A percentile compares a stretch with the other conserved stretches of the same genome.
Conservation (phyloP, 2,888 invertebrate genomes). For the Chrysolina americana region DNA sequence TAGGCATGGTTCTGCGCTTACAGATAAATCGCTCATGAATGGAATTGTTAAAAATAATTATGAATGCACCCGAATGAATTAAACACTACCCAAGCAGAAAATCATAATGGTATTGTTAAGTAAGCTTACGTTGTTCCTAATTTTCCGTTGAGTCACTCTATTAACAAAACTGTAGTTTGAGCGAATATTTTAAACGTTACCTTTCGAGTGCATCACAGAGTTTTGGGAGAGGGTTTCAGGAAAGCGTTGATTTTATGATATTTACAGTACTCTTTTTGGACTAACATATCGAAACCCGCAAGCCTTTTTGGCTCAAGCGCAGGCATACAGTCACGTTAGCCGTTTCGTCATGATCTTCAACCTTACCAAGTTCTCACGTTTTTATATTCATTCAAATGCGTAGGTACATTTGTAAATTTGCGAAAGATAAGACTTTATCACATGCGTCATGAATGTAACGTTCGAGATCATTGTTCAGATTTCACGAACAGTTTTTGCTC, state of each 20-base stretch:
- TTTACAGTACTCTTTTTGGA: too few species aligned
- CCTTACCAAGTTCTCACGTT: background rate
- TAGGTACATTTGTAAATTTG: background rate
- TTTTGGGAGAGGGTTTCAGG: background rate
- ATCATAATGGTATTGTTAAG: constrained; percentile 43
- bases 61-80: constrained; percentile 41
- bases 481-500: background rate
- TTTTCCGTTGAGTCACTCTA: constrained; percentile 45
- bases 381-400: background rate
- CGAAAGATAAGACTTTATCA: constrained; percentile 8
- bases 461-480: background rate
- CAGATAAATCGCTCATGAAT: constrained; percentile 41
- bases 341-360: background rate
- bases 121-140: constrained; percentile 39
- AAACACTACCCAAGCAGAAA: constrained; percentile 41
- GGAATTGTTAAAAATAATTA: constrained; percentile 43
- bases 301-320: too few species aligned
- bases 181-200: constrained; percentile 22
- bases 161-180: constrained; percentile 39
- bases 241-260: too few species aligned
- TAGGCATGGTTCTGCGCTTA: constrained; percentile 22
- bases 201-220: background rate
- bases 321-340: too few species aligned
- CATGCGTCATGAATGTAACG: background rate
- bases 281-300: too few species aligned